Evolutionary conservation across 2,888 invertebrate species (phyloP), one percentile per base, ranked within the genome.

Genomic region (Drosophila cognata): DNA sequence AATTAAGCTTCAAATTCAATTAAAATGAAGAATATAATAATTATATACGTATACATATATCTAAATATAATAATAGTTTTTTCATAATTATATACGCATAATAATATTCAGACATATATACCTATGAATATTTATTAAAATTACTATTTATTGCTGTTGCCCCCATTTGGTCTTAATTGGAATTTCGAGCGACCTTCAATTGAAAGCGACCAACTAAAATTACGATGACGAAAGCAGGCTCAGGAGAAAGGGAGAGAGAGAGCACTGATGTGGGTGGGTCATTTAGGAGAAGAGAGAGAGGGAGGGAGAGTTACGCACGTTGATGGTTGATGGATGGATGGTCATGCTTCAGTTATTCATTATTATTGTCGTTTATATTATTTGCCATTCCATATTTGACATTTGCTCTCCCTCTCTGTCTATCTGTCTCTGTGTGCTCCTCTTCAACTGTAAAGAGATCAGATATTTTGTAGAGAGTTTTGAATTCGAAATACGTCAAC

Each of bases 331-430:
- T 46, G 46, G 16, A 46, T 55, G 67, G 48, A 55, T 64, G 68
- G 71, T 82, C 82, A 82, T 83, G 84, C 71, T 72, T 81, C 81
- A 77, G 62, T 75, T 75, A 69, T 55, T 25, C 8, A 46, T 83
- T 59, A 52, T 73, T 74, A 69, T 77, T 77, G 60, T 77, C 52
- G 63, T 77, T 76, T 57, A 48, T 71, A 59, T 38, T 51, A 66
- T 75, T 76, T 59, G 62, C 56, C 65, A 75, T 74, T 31, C 21
- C 21, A 46, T 21, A 46, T 21, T 35, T 35, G 35, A 5, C 13
- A 35, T 35, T 43, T 43, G 21, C 41, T 43, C 43, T 43, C 21
- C 0, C 18, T 38, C 36, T n/a, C 41, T n/a, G 10, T 11, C 4
- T 11, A n/a, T 11, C 4, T 11, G n/a, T 4, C 21, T 43, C 21